These are phyloP conservation scores for Diplosoma virens DNA, from an alignment of 23 tunicate genomes.

Conservation along the genomic window DNA sequence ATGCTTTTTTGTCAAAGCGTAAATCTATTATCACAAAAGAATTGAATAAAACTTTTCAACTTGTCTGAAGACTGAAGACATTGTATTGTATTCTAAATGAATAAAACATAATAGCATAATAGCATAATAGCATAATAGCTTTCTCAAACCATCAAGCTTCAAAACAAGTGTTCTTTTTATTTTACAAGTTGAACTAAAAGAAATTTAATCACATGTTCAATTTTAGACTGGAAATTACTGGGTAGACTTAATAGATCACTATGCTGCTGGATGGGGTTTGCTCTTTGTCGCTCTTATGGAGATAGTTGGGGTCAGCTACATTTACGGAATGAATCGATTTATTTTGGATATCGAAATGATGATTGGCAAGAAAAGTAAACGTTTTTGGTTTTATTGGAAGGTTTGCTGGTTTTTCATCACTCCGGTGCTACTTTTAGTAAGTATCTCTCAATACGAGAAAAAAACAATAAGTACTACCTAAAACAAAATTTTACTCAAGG, in stretches of 20 bases:
- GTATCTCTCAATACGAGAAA: background rate
- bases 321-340: conserved; percentile 87
- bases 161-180: too few relatives aligned
- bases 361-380: conserved; percentile 68
- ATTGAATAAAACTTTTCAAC: too few relatives aligned
- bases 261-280: conserved; percentile 94
- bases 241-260: conserved; percentile 78
- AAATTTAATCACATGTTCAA: background rate
- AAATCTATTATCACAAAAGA: too few relatives aligned
- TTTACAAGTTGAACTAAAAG: too few relatives aligned
- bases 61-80: too few relatives aligned
- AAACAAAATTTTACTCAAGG: conserved; percentile 43
- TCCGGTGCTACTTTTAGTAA: conserved; percentile 62
- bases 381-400: conserved; percentile 87
- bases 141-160: too few relatives aligned
- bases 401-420: conserved; percentile 92
- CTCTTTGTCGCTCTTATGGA: conserved; percentile 80
- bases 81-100: too few relatives aligned
- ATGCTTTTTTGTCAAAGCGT: too few relatives aligned
- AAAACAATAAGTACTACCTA: too few relatives aligned
- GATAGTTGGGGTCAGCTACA: conserved; percentile 71
- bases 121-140: too few relatives aligned
- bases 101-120: too few relatives aligned
- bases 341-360: conserved; percentile 88
- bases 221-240: conserved; percentile 85